phyloP scores from a whole-genome alignment of 1,140 invertebrate species.

The Drosophila orosa region DNA sequence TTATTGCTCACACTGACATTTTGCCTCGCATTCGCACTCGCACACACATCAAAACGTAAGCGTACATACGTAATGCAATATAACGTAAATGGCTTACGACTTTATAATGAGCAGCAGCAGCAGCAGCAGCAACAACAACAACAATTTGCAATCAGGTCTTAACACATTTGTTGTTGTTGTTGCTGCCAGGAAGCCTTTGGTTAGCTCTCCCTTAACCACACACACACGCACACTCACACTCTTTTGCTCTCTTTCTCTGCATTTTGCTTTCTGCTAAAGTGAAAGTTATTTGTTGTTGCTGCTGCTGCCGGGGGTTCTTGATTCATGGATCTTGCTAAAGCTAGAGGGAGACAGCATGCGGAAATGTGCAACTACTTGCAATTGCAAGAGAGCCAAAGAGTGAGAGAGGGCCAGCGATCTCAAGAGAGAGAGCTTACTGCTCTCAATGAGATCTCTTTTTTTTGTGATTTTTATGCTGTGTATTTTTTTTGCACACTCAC shows the following conservation, averaged over 20 bases:
- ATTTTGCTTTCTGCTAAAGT: constrained; percentile 37
- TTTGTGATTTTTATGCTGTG: neutral
- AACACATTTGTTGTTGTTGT: constrained; percentile 41
- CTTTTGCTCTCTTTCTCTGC: constrained; percentile 4
- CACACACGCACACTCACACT: neutral
- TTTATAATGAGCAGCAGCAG: constrained; percentile 70
- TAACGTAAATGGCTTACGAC: constrained; percentile 68
- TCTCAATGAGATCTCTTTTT: constrained; percentile 25
- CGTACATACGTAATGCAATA: constrained; percentile 40
- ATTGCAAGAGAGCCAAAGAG: constrained; percentile 27
- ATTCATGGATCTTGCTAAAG: constrained; percentile 31
- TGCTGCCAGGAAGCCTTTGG: constrained; percentile 51
- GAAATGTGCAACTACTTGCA: constrained; percentile 62
- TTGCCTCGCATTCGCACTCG: constrained; percentile 57
- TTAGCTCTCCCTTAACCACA: constrained; percentile 1
- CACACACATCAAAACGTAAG: constrained; percentile 29
- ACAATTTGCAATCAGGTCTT: constrained; percentile 48
- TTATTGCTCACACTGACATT: constrained; percentile 82
- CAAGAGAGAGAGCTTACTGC: neutral
- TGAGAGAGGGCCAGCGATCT: constrained; percentile 17
- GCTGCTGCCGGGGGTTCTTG: constrained; percentile 44
- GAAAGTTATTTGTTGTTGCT: constrained; percentile 52
- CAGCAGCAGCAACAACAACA: constrained; percentile 51
- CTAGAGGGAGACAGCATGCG: constrained; percentile 48
- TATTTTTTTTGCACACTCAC: constrained; percentile 65